Conservation (phyloP, 2,888 invertebrate genomes). For the Mamestra brassicae region DNA sequence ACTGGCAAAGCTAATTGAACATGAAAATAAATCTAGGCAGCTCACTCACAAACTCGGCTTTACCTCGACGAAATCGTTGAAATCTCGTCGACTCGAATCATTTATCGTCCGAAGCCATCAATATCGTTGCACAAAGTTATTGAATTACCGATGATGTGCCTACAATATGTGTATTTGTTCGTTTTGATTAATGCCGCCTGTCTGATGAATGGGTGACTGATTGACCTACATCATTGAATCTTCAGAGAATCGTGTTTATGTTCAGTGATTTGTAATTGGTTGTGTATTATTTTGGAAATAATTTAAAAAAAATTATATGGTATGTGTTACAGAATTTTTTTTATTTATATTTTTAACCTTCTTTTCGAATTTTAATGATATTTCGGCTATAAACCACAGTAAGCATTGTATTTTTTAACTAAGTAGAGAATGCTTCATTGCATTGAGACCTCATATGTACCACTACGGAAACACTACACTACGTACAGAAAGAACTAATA, state of each 20-base stretch:
- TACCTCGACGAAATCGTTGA: conserved; percentile 37
- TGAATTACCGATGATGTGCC: conserved; percentile 58
- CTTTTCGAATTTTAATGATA: too few species aligned
- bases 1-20: not conserved
- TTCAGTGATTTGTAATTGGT: conserved; percentile 43
- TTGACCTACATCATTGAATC: conserved; percentile 60
- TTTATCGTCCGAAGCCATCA: conserved; percentile 50
- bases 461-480: too few species aligned
- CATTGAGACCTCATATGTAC: too few species aligned
- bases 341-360: too few species aligned
- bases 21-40: conserved; percentile 8
- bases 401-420: too few species aligned
- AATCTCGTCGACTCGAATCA: conserved; percentile 34
- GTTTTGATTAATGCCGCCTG: conserved; percentile 60
- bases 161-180: conserved; percentile 57
- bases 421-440: too few species aligned
- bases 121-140: conserved; percentile 57
- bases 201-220: conserved; percentile 56
- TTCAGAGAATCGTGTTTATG: conserved; percentile 14
- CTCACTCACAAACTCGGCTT: not conserved
- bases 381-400: too few species aligned
- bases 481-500: too few species aligned
- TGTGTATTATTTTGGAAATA: conserved; percentile 21
- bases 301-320: not conserved
- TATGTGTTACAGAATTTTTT: too few species aligned